These are phyloP conservation scores for Penaeus japonicus DNA, from an alignment of 1,140 invertebrate genomes.

Conservation along the genomic window DNA sequence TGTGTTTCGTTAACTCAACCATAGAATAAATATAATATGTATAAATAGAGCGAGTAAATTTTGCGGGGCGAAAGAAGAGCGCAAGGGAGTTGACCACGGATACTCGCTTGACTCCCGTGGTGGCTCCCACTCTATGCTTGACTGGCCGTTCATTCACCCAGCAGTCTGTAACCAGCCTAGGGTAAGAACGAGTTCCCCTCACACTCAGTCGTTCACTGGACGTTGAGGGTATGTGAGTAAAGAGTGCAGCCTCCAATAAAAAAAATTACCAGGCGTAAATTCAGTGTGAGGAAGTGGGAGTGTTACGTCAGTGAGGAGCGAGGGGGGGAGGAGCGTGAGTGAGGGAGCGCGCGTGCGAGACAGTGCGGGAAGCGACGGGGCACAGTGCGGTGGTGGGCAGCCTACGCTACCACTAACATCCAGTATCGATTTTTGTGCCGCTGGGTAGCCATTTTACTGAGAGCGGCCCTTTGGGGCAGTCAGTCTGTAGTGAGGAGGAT, in stretches of 20 bases:
- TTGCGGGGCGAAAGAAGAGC: not conserved
- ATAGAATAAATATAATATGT: not conserved
- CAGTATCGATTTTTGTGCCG: conserved; percentile 3
- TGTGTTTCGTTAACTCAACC: not conserved
- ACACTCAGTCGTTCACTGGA: not conserved
- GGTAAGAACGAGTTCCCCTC: not conserved
- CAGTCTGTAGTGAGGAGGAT: not conserved
- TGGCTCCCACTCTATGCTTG: not conserved
- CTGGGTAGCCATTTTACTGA: not conserved
- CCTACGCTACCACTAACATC: conserved; percentile 1
- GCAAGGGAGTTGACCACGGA: not conserved
- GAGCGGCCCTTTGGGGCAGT: not conserved
- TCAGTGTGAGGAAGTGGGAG: not conserved
- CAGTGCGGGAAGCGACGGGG: no score
- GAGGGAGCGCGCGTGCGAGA: no score
- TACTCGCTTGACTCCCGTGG: not conserved
- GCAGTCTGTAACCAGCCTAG: not conserved
- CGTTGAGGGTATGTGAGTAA: not conserved
- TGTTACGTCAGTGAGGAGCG: not conserved
- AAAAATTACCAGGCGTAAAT: not conserved
- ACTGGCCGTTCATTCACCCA: conserved; percentile 16
- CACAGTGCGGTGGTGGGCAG: not conserved
- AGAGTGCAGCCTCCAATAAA: not conserved
- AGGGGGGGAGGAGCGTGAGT: no score
- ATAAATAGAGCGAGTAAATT: not conserved